A percentile compares a stretch with the other conserved stretches of the same genome.
phyloP scores from a whole-genome alignment of 2,797 vertebrate species.

The Moxostoma hubbsi region DNA sequence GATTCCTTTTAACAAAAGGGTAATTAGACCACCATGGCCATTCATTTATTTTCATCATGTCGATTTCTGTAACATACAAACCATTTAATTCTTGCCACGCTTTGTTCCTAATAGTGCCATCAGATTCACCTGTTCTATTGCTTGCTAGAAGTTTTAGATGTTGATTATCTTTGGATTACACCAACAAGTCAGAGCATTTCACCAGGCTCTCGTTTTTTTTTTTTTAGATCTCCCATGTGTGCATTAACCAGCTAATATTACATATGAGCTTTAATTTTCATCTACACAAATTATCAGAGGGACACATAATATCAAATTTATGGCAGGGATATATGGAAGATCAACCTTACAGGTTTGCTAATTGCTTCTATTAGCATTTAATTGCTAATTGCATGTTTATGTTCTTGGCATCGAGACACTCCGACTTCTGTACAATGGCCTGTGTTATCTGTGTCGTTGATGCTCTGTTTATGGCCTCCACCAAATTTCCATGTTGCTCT shows the following conservation, averaged over 20 bases:
- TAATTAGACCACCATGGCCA: neutral
- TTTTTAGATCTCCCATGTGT: slow-evolving; percentile 4
- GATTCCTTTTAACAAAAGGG: neutral
- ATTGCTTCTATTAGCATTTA: too few species aligned
- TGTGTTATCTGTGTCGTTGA: slow-evolving; percentile 34
- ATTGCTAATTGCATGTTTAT: slow-evolving; percentile 18
- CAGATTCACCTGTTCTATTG: slow-evolving; percentile 9
- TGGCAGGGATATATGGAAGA: slow-evolving; percentile 8
- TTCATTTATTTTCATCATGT: slow-evolving; percentile 22
- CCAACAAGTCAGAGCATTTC: slow-evolving; percentile 1
- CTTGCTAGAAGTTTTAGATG: slow-evolving; percentile 7
- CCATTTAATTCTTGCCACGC: neutral
- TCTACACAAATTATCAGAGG: neutral
- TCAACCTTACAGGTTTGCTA: slow-evolving; percentile 10
- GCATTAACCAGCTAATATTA: slow-evolving; percentile 10
- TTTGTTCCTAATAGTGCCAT: neutral
- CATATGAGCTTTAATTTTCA: slow-evolving; percentile 13
- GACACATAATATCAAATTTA: slow-evolving; percentile 22
- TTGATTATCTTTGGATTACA: neutral
- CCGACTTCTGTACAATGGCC: slow-evolving; percentile 5
- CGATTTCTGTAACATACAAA: neutral
- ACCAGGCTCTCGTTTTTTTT: slow-evolving; percentile 21
- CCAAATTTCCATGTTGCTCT: slow-evolving; percentile 12
- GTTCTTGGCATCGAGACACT: slow-evolving; percentile 11
- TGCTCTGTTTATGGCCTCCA: slow-evolving; percentile 17